Conservation (phyloP, 2,797 vertebrate species). For the Euthynnus affinis region DNA sequence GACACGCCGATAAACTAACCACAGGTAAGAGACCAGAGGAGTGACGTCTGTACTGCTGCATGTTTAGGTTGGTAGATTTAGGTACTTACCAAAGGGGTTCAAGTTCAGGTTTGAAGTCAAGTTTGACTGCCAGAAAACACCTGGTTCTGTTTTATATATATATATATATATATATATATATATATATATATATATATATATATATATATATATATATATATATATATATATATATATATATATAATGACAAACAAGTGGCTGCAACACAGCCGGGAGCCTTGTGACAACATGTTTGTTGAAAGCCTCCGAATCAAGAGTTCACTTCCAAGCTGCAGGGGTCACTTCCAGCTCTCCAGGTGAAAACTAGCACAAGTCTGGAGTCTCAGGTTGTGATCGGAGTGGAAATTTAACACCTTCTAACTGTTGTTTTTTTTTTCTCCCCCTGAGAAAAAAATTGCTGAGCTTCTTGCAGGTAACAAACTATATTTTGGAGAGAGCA, state of each 20-base stretch:
- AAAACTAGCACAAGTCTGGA: not conserved
- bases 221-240: no score
- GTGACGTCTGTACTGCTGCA: not conserved
- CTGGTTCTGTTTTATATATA: slow-evolving; percentile 52
- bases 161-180: no score
- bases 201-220: no score
- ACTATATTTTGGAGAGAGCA: not conserved
- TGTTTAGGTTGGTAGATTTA: slow-evolving; percentile 7
- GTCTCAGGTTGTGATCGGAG: not conserved
- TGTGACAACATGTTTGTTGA: slow-evolving; percentile 35
- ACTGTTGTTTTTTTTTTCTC: not conserved
- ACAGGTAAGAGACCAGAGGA: slow-evolving; percentile 67
- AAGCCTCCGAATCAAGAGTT: slow-evolving; percentile 30
- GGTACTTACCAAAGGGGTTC: slow-evolving; percentile 37
- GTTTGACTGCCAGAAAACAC: slow-evolving; percentile 37
- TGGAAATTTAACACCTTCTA: not conserved
- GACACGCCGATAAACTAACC: slow-evolving; percentile 16
- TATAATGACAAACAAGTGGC: slow-evolving; percentile 11
- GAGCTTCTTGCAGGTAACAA: not conserved
- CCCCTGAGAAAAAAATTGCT: no score
- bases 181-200: no score
- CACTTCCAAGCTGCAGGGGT: slow-evolving; percentile 18
- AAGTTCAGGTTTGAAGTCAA: slow-evolving; percentile 57
- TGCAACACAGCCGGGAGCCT: not conserved
- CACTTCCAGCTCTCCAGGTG: slow-evolving; percentile 21